Evolutionary conservation across 2,113 vertebrate genomes (phyloP), one percentile per base, ranked within the genome.

Genomic region (Microcebus griseorufus): DNA sequence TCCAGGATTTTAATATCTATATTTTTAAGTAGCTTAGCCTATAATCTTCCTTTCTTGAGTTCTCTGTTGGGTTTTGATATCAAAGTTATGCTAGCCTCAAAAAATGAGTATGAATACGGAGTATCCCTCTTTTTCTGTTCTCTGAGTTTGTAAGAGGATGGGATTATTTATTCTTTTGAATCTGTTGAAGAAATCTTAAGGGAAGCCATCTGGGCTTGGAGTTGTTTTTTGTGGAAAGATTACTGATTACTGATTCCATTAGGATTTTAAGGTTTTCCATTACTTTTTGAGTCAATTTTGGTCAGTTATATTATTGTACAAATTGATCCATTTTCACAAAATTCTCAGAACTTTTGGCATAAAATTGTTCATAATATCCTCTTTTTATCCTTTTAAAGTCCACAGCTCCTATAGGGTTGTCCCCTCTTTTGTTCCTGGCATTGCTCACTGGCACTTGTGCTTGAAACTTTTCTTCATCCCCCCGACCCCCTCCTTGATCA

Each of bases 151-250:
- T 45, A 64, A 72, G 55, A 72, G 34, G 8, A 73, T 85, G 14
- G n/a, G 65, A 90, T 70, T 88, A 45, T 20, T 88, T 91, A 32
- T 72, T 39, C 83, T 79, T 62, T 72, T 84, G 20, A 82, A 62
- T 62, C 62, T 79, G 78, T 64, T 93, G 17, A 89, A 95, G 13
- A 89, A 95, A 93, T 69, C 85, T 60, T 85, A 42, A 79, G 23
- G 37, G 85, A 94, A 94, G 42, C 29, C 62, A n/a, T 29, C 45
- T 85, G 55, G 37, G 16, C 39, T 72, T 80, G 39, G 42, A 67
- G 27, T 55, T 69, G 14, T 23, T 69, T 27, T 89, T 64, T 81
- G 27, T 58, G 27, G 48, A 95, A 80, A 90, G 48, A 73, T 39
- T 73, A 75, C 51, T 27, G 3, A 70, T 39, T 51, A 86, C 18